Percentiles rank a stretch among this genome's conserved stretches.
Conservation (phyloP, 2,797 vertebrate genomes). For the Fistularia tabacaria region DNA sequence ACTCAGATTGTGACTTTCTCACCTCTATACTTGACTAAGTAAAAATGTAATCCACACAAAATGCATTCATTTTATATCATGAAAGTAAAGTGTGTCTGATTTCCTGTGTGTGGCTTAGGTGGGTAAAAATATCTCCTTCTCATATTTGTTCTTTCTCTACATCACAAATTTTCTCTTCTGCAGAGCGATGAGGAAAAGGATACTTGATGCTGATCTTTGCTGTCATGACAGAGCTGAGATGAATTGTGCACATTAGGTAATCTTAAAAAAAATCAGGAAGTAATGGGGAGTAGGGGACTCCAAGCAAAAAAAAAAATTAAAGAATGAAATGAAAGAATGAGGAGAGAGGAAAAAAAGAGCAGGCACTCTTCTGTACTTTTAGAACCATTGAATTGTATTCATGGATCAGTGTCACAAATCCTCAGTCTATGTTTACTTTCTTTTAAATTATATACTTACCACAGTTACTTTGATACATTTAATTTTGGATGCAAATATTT, state of each 20-base stretch:
- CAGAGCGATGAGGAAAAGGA: constrained; percentile 42
- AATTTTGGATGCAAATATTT: too few relatives aligned
- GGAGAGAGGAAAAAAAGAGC: background rate
- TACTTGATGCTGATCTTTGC: constrained; percentile 29
- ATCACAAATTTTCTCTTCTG: constrained; percentile 24
- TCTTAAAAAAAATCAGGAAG: constrained; percentile 51
- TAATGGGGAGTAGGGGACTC: background rate
- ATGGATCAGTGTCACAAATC: background rate
- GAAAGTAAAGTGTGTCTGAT: constrained; percentile 14
- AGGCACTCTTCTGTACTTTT: too few relatives aligned
- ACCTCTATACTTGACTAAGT: background rate
- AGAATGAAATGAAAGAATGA: constrained; percentile 8
- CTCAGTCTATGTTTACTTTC: background rate
- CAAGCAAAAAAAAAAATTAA: constrained; percentile 4
- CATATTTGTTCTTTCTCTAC: background rate
- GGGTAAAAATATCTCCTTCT: constrained; percentile 3
- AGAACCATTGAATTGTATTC: too few relatives aligned
- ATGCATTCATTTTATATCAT: constrained; percentile 15
- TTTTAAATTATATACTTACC: too few relatives aligned
- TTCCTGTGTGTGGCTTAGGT: background rate
- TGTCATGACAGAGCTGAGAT: constrained; percentile 48
- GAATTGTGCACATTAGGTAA: constrained; percentile 47
- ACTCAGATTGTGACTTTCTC: too few relatives aligned
- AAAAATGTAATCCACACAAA: constrained; percentile 43
- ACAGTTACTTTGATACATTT: too few relatives aligned